Conservation (phyloP, 2,113 vertebrate species). For the Cyanistes caeruleus region DNA sequence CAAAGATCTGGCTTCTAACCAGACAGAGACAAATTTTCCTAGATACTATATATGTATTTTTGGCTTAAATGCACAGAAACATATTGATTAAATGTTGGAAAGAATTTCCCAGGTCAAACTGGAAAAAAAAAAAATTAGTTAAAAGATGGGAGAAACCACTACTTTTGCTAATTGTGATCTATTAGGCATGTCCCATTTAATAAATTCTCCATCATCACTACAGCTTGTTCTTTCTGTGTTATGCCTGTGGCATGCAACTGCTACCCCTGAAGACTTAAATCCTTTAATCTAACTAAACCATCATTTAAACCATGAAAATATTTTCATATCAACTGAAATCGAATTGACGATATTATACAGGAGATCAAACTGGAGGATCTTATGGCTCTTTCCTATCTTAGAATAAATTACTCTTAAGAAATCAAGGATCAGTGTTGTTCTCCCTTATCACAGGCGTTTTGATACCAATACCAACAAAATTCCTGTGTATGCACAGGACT, state of each 20-base stretch:
- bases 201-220: background rate
- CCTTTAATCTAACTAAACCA: background rate
- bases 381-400: background rate
- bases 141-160: background rate
- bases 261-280: background rate
- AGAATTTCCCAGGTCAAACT: background rate
- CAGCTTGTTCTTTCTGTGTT: background rate
- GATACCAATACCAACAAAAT: background rate
- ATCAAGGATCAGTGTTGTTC: background rate
- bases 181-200: background rate
- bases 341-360: background rate
- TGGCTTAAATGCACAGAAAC: background rate
- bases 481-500: background rate
- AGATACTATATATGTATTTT: background rate
- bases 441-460: background rate
- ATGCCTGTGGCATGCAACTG: background rate
- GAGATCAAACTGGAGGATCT: background rate
- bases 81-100: background rate
- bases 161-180: background rate
- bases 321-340: background rate
- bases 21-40: background rate
- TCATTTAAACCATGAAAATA: background rate
- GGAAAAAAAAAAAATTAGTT: background rate
- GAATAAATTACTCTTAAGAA: background rate
- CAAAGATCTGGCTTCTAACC: background rate